phyloP scores from a whole-genome alignment of 2,797 vertebrate genomes.

The Thunnus albacares region DNA sequence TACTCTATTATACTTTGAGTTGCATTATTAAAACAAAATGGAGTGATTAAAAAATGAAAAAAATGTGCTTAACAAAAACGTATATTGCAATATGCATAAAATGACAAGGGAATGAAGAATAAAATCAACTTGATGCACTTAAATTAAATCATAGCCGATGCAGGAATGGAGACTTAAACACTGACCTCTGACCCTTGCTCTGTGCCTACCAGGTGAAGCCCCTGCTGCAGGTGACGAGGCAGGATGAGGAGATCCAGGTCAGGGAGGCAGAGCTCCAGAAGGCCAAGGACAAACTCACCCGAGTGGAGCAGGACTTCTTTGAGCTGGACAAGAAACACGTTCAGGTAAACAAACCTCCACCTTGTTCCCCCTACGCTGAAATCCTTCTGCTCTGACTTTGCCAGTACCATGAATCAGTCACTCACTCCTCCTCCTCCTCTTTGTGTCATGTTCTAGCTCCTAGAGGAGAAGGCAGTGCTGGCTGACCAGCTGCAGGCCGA shows the following conservation, averaged over 20 bases:
- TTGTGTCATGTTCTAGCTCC: constrained; percentile 76
- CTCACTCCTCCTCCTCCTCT: not conserved
- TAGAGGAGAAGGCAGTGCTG: constrained; percentile 90
- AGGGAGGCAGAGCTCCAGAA: constrained; percentile 90
- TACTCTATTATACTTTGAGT: not conserved
- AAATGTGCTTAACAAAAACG: not conserved
- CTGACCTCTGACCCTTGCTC: constrained; percentile 34
- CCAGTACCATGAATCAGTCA: not conserved
- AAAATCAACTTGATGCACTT: not conserved
- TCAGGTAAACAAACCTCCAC: constrained; percentile 82
- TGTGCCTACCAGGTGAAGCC: constrained; percentile 90
- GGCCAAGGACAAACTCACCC: constrained; percentile 88
- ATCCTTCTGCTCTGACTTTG: not conserved
- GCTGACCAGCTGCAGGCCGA: constrained; percentile 93
- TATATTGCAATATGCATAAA: not conserved
- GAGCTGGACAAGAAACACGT: constrained; percentile 89
- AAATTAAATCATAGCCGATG: not conserved
- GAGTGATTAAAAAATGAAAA: not conserved
- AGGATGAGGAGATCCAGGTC: constrained; percentile 93
- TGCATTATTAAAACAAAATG: not conserved
- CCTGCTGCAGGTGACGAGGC: constrained; percentile 92
- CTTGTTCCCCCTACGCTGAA: not conserved
- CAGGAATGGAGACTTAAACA: not conserved
- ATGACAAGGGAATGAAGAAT: not conserved
- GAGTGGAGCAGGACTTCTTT: constrained; percentile 85